Base-by-base conservation (phyloP, 1,140 invertebrate genomes). In the Akabosia matsudoensis region DNA sequence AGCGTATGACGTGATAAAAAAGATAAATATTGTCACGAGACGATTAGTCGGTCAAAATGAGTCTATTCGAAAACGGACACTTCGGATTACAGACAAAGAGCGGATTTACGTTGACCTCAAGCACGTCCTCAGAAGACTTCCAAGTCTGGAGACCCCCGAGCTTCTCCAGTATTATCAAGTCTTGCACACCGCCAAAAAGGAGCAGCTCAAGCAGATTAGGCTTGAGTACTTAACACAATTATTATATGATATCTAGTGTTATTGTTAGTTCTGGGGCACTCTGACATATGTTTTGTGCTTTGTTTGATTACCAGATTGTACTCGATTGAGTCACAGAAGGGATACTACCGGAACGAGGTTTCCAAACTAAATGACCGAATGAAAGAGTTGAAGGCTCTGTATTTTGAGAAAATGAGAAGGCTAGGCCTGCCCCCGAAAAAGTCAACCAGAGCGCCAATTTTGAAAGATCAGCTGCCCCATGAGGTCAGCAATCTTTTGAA, bases 121-220 rank as follows among this genome's bases (percentile, higher is more conserved):
- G 16, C 34, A 75, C 34, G 30, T 73, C 13, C 14, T 79, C 0
- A 14, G 54, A 1, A 61, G 67, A 30, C 30, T 72, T 64, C 78
- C 80, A 1, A 74, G 78, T 10, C 45, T 79, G 13, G 80, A 81
- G 51, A 76, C 76, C 34, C 80, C 76, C 0, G 80, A 81, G 75
- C 73, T 78, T 28, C 28, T 70, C 0, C 16, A 33, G 10, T 78
- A 79, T 51, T 70, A 71, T 10, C 24, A 77, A n/a, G 56, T 74
- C 37, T 45, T 79, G 2, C 31, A 74, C 1, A 31, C 10, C 18
- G 64, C 76, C 0, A 81, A 81, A 37, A 64, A 52, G 34, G 18
- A 64, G 13, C 78, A 79, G 37, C 52, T 70, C 1, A 26, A 75
- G 14, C 54, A 10, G 3, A 28, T 81, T 33, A 70, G 75, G 30